Base-by-base conservation (phyloP, 2,888 invertebrate genomes). In the Dryococelus australis region DNA sequence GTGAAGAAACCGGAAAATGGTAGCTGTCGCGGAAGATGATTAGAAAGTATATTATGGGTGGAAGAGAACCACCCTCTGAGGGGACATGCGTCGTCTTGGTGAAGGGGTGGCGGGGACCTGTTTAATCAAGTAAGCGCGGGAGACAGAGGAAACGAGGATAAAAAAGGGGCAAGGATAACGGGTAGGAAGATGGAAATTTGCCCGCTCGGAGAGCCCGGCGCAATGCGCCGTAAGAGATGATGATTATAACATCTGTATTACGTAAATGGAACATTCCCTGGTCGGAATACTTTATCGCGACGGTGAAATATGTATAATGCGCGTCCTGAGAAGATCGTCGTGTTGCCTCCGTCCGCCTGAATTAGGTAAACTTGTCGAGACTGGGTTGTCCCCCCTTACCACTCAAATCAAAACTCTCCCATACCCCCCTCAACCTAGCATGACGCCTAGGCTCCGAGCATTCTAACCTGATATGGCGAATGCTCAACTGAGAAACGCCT, bases 241-340 rank as follows among this genome's bases (percentile, higher is more conserved):
- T 65, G 65, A 16, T 65, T 65, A 65, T n/a, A 65, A 65, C 65
- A 65, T 65, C 65, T 65, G 65, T 65, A 65, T 65, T 65, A 65
- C 65, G 65, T 65, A 65, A 65, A 65, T 65, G 65, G 65, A 65
- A 65, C n/a, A 16, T n/a, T 65, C 65, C 16, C 65, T n/a, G 65
- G 65, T 65, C 65, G 65, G n/a, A 65, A 65, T 65, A 65, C 65
- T 12, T 65, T 65, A 65, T 24, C 8, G 13, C 8, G 24, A 6
- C 65, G 65, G 65, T 65, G 65, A 65, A 65, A 65, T 65, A n/a
- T 12, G 65, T 10, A n/a, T 65, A 65, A n/a, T 65, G 65, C 65
- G 65, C 24, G n/a, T 65, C 65, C 65, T 65, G 65, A 20, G 20
- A 65, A 65, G 65, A 65, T 65, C 12, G 65, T 6, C 65, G n/a